Base-by-base conservation (phyloP, 2,113 vertebrate species). In the Galbula dea region DNA sequence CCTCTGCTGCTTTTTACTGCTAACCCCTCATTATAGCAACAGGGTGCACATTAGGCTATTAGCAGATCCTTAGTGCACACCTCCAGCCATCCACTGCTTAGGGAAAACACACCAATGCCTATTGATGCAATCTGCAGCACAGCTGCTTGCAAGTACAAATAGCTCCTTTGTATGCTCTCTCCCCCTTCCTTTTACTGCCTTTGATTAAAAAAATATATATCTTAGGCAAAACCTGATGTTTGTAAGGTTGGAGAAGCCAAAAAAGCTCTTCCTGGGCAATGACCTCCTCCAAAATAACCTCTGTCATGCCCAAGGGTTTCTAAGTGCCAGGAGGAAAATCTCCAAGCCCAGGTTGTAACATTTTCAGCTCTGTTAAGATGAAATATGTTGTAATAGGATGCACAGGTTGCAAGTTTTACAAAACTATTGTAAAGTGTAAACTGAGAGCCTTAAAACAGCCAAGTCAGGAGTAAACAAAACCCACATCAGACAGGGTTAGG, bases 11-110 rank as follows among this genome's bases (percentile, higher is more conserved):
- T 77, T 86, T 91, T 89, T 52, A 67, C 78, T 65, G 7, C 79
- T 74, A 89, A 34, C 46, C 85, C 48, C 93, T 95, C 79, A 87
- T 94, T 92, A 95, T 2, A 78, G 94, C 76, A 83, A n/a, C 59
- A 20, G 94, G 95, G 84, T 92, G 94, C 85, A 67, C 72, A 14
- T 82, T 41, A 67, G 63, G 49, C 95, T 67, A 93, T 94, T 63
- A 88, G 89, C 78, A 83, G 89, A 52, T 79, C 37, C 91, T 93
- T 52, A 54, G 75, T 4, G 63, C 91, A 86, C 91, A 91, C 89
- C 89, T 96, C 74, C 81, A 63, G 83, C 69, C 82, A 39, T 61
- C 76, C n/a, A 1, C 63, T 79, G 19, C 59, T 15, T 5, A 59
- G 78, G 66, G 77, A 66, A 82, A 95, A 81, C 73, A 89, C 90